Base-by-base conservation (phyloP, 2,113 vertebrate genomes). In the Rhinoptilus africanus region DNA sequence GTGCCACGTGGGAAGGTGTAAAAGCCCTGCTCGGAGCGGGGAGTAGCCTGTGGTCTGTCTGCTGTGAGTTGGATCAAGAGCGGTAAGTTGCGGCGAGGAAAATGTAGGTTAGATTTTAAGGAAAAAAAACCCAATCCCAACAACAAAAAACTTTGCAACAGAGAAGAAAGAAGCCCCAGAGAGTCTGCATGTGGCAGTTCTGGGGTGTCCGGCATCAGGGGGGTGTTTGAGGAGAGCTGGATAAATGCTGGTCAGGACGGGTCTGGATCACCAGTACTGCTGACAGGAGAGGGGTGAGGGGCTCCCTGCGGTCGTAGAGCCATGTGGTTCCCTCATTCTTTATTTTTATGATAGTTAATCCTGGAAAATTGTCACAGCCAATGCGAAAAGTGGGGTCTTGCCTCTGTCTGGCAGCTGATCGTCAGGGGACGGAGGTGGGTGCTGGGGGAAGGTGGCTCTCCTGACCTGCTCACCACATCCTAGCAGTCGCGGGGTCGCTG, bases 341-440 rank as follows among this genome's bases (percentile, higher is more conserved):
- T 50, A 43, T 66, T 92, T 97, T 90, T 30, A 8, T 57, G 26
- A 4, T 30, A 8, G 37, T 37, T 66, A 76, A 37, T 37, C 27
- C 2, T 12, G 35, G 50, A 69, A 75, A 72, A 83, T 57, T 34
- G 48, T 17, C 50, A 5, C 39, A 75, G 79, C 54, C 43, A 35
- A 8, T 37, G 20, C 88, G 41, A 67, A 45, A 80, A 94, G 45
- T 26, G 57, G 26, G 67, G 79, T 17, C 11, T 2, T 28, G 59
- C 30, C 24, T 57, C 0, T 30, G 41, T 66, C 95, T 53, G 68
- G 64, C 80, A 72, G 1, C 28, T 48, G 54, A 13, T 83, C 0
- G 1, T 15, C 43, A 4, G 4, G 45, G 79, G 51, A 23, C 0
- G 0, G 35, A 51, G 76, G 59, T 15, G 8, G 27, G 75, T 0